phyloP scores from a whole-genome alignment of 2,113 vertebrate genomes.

The Panthera uncia region DNA sequence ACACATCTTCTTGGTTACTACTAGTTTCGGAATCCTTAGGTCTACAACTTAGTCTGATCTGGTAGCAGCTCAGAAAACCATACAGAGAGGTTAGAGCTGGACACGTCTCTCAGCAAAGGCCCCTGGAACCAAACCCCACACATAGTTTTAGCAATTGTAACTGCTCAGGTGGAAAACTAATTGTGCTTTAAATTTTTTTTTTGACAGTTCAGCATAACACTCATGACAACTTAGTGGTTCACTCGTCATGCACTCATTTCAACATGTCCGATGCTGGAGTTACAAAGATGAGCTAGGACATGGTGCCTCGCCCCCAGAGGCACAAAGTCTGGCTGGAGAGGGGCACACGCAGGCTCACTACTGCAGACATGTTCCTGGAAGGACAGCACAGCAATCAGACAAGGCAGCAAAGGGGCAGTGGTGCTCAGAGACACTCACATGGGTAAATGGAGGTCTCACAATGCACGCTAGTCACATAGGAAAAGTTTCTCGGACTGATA shows the following conservation, averaged over 20 bases:
- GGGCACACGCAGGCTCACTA: accelerated
- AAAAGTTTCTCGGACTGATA: background rate
- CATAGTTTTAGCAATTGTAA: background rate
- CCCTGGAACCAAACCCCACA: background rate
- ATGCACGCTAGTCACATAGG: background rate
- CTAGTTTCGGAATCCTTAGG: background rate
- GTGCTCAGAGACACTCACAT: background rate
- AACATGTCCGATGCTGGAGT: background rate
- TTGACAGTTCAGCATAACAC: background rate
- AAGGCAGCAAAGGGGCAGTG: background rate
- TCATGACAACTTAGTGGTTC: background rate
- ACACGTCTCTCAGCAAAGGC: background rate
- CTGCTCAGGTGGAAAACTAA: slow-evolving; percentile 12
- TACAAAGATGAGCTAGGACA: background rate
- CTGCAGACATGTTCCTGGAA: background rate
- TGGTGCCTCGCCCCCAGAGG: background rate
- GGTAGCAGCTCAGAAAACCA: background rate
- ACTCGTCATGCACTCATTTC: background rate
- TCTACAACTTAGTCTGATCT: background rate
- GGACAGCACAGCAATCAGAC: background rate
- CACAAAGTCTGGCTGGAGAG: background rate
- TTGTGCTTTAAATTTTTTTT: background rate
- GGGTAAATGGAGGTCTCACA: background rate
- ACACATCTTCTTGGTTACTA: background rate
- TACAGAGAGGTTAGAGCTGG: background rate